Conservation (phyloP, 2,888 invertebrate genomes). For the Strigamia crassipes region DNA sequence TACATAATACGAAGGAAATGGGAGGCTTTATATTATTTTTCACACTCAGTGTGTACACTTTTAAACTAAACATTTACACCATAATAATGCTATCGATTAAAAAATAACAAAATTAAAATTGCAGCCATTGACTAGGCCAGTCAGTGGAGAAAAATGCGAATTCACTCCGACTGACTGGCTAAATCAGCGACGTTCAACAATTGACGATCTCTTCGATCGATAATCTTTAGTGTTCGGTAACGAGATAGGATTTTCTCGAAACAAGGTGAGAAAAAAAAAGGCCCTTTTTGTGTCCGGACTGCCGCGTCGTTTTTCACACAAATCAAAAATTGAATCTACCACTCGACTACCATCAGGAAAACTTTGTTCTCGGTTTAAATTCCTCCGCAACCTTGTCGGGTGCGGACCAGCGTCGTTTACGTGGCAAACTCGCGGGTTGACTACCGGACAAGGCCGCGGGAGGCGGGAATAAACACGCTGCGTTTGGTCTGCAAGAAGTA, state of each 20-base stretch:
- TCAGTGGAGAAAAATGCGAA: too few species aligned
- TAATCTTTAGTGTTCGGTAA: too few species aligned
- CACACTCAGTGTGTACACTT: conserved; percentile 10
- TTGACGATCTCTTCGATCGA: too few species aligned
- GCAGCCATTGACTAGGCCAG: too few species aligned
- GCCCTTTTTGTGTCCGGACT: not conserved
- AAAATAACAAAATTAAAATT: too few species aligned
- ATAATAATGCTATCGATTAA: not conserved
- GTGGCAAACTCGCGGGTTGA: conserved; percentile 42
- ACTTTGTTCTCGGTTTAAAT: conserved; percentile 45
- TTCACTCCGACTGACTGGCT: too few species aligned
- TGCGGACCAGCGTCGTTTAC: conserved; percentile 67
- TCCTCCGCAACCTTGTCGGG: conserved; percentile 60
- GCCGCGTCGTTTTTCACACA: not conserved
- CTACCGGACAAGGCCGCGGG: not conserved
- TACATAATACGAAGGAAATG: not conserved
- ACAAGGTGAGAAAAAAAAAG: too few species aligned
- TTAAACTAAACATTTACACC: not conserved
- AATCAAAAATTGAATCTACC: not conserved
- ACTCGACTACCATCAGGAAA: conserved; percentile 18
- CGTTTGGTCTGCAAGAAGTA: not conserved
- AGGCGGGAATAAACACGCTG: not conserved
- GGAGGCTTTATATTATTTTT: not conserved
- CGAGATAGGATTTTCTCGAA: too few species aligned
- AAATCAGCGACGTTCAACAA: too few species aligned